Percentiles rank a stretch among this genome's conserved stretches.
These are phyloP conservation scores for Benthosema pterotum DNA, from an alignment of 2,797 vertebrate genomes.

Conservation along the genomic window DNA sequence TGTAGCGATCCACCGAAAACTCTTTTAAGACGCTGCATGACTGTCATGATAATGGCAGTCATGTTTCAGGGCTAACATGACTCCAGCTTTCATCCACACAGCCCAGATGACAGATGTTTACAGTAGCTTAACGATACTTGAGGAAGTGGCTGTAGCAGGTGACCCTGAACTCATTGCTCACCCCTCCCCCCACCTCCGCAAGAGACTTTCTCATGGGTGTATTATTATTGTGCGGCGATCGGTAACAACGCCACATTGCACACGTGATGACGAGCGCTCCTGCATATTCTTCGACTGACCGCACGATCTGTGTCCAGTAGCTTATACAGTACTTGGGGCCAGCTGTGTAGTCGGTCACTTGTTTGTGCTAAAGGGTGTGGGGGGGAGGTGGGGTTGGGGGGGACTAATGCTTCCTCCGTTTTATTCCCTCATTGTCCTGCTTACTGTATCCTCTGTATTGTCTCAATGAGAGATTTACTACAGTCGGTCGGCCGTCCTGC, in stretches of 20 bases:
- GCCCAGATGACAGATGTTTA: slow-evolving; percentile 17
- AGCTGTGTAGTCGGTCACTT: slow-evolving; percentile 51
- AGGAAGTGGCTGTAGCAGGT: slow-evolving; percentile 2
- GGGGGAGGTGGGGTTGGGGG: slow-evolving; percentile 53
- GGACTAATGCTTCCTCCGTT: slow-evolving; percentile 80
- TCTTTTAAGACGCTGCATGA: no score
- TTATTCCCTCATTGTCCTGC: slow-evolving; percentile 85
- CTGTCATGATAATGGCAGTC: no score
- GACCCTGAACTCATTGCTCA: slow-evolving; percentile 35
- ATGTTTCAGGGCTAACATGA: no score
- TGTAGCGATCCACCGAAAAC: no score
- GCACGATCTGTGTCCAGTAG: slow-evolving; percentile 28
- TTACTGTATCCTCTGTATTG: slow-evolving; percentile 85
- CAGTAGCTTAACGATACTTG: neutral
- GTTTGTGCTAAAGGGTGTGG: slow-evolving; percentile 55
- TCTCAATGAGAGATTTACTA: slow-evolving; percentile 86
- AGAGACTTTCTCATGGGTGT: slow-evolving; percentile 36
- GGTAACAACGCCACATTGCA: slow-evolving; percentile 16
- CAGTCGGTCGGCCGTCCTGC: slow-evolving; percentile 64
- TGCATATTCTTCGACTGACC: slow-evolving; percentile 47
- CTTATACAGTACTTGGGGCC: slow-evolving; percentile 17
- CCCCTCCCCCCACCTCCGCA: slow-evolving; percentile 16
- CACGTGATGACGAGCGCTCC: neutral
- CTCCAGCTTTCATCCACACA: slow-evolving; percentile 13
- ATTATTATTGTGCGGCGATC: slow-evolving; percentile 11